phyloP scores from a whole-genome alignment of 2,888 invertebrate genomes.

The Himalopsyche japonica region DNA sequence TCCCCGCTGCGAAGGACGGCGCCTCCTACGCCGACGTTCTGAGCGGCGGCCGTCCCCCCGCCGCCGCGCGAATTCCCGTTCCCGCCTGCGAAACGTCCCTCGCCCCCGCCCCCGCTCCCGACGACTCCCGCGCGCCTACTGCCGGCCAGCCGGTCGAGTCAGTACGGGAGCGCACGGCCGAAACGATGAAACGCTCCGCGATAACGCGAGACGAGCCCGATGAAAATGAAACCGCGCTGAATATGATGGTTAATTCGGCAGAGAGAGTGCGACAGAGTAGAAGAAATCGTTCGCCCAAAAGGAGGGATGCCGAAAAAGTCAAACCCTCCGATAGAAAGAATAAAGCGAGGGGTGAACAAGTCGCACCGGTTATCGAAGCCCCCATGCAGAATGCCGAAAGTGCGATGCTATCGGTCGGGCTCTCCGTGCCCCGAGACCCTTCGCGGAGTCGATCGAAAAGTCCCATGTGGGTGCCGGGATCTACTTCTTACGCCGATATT shows the following conservation, averaged over 20 bases:
- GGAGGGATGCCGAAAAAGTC: constrained; percentile 44
- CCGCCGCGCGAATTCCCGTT: constrained; percentile 22
- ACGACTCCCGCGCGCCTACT: not conserved
- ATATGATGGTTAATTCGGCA: constrained; percentile 50
- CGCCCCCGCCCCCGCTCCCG: constrained; percentile 49
- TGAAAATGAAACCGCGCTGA: constrained; percentile 45
- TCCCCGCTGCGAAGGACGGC: constrained; percentile 51
- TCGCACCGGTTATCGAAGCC: not conserved
- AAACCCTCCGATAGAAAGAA: not conserved
- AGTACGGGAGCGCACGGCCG: constrained; percentile 42
- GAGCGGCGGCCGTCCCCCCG: constrained; percentile 42
- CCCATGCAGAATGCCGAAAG: constrained; percentile 30
- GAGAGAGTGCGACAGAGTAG: constrained; percentile 50
- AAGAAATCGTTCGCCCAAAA: constrained; percentile 59
- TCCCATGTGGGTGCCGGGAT: constrained; percentile 75
- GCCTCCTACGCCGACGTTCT: constrained; percentile 45
- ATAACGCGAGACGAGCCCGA: constrained; percentile 8
- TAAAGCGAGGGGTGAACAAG: not conserved
- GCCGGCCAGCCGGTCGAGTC: not conserved
- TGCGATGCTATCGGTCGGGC: not conserved
- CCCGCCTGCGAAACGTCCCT: constrained; percentile 30
- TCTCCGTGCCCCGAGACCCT: constrained; percentile 44
- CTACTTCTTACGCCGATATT: constrained; percentile 79
- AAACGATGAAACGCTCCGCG: constrained; percentile 37
- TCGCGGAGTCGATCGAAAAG: constrained; percentile 64